Conservation (phyloP, 2,888 invertebrate species). For the Tetropium fuscum region DNA sequence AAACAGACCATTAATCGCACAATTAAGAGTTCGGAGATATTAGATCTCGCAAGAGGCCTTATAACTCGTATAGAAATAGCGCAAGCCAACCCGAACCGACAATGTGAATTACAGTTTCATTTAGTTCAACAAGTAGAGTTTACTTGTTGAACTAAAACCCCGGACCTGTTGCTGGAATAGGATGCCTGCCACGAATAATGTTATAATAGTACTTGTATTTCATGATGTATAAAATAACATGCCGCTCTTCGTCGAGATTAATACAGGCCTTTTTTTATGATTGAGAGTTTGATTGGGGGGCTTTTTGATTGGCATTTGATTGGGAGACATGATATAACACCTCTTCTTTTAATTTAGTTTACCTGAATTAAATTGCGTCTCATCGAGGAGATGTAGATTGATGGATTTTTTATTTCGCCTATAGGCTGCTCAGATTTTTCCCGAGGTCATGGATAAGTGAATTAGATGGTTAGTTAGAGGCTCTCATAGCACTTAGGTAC, state of each 20-base stretch:
- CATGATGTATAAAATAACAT: not conserved
- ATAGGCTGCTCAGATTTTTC: too few species aligned
- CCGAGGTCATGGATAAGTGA: too few species aligned
- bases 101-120: conserved; percentile 3
- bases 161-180: conserved; percentile 19
- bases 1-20: not conserved
- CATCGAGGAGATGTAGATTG: too few species aligned
- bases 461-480: too few species aligned
- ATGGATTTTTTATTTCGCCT: too few species aligned
- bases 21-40: not conserved
- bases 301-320: too few species aligned
- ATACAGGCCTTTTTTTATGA: not conserved
- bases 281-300: too few species aligned
- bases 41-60: not conserved
- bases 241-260: not conserved
- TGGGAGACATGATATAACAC: too few species aligned
- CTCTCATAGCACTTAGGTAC: too few species aligned
- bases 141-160: conserved; percentile 13
- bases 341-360: too few species aligned
- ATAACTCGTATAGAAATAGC: not conserved
- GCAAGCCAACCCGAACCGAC: not conserved
- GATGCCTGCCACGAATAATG: not conserved
- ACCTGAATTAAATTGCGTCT: too few species aligned
- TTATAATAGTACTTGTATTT: conserved; percentile 2
- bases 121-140: too few species aligned